A percentile compares a stretch with the other conserved stretches of the same genome.
These are phyloP conservation scores for Heliconius hewitsoni DNA, from an alignment of 1,140 invertebrate species.

Conservation along the genomic window DNA sequence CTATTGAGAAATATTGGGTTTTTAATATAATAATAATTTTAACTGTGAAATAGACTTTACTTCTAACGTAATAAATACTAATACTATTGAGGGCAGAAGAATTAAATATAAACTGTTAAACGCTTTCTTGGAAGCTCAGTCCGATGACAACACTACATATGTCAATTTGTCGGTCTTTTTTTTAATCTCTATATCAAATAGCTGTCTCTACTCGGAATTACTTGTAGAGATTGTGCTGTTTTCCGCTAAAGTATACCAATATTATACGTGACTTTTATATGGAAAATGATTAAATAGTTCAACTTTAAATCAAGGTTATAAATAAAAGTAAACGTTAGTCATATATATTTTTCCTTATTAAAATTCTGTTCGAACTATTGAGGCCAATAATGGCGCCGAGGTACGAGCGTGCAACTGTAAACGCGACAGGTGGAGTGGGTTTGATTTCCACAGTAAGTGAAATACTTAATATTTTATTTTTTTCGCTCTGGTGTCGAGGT, in stretches of 20 bases:
- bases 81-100: not conserved
- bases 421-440: too few relatives aligned
- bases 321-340: slow-evolving; percentile 9
- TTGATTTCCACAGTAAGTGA: too few relatives aligned
- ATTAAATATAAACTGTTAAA: slow-evolving; percentile 3
- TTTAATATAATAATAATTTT: slow-evolving; percentile 23
- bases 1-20: slow-evolving; percentile 30
- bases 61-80: not conserved
- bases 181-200: slow-evolving; percentile 39
- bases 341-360: slow-evolving; percentile 7
- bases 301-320: slow-evolving; percentile 6
- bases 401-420: too few relatives aligned
- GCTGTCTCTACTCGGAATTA: slow-evolving; percentile 40
- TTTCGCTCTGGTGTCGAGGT: too few relatives aligned
- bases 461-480: too few relatives aligned
- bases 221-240: slow-evolving; percentile 17
- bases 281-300: slow-evolving; percentile 11
- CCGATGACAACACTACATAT: not conserved
- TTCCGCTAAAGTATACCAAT: slow-evolving; percentile 15
- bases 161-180: slow-evolving; percentile 27
- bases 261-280: slow-evolving; percentile 28
- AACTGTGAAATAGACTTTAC: not conserved
- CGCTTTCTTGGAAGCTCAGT: slow-evolving; percentile 25
- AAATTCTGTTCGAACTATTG: not conserved
- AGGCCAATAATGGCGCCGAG: too few relatives aligned